A percentile compares a stretch with the other conserved stretches of the same genome.
Conservation (phyloP, 1,140 invertebrate species). For the Bemisia tabaci region DNA sequence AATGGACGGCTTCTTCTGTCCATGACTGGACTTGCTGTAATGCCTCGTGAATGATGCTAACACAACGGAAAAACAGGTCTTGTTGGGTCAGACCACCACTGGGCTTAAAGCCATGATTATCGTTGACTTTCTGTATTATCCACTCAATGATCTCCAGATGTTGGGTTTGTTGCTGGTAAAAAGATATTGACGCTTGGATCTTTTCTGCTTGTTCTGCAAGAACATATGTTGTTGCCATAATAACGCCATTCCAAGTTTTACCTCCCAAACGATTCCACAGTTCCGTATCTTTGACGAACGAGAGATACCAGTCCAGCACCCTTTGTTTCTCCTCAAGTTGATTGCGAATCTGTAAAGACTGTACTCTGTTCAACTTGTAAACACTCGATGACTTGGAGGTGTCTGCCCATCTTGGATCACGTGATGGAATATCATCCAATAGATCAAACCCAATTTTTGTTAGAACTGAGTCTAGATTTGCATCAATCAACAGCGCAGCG, state of each 20-base stretch:
- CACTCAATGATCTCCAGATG: slow-evolving; percentile 35
- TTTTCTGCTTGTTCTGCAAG: slow-evolving; percentile 59
- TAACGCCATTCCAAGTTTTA: slow-evolving; percentile 39
- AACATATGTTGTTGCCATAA: slow-evolving; percentile 48
- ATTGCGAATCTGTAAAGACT: slow-evolving; percentile 61
- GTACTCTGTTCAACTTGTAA: slow-evolving; percentile 2
- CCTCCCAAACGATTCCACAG: slow-evolving; percentile 55
- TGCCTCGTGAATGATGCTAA: slow-evolving; percentile 31
- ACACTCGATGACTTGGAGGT: slow-evolving; percentile 13
- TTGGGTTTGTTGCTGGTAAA: slow-evolving; percentile 45
- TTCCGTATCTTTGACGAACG: slow-evolving; percentile 60
- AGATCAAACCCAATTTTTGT: slow-evolving; percentile 59
- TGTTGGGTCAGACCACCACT: slow-evolving; percentile 43
- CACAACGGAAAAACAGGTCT: slow-evolving; percentile 45
- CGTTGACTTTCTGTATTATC: slow-evolving; percentile 43
- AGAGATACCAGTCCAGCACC: slow-evolving; percentile 53
- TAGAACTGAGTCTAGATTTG: slow-evolving; percentile 48
- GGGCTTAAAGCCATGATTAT: slow-evolving; percentile 31
- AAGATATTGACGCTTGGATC: slow-evolving; percentile 52
- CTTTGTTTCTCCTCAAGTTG: slow-evolving; percentile 76
- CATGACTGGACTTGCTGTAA: slow-evolving; percentile 38
- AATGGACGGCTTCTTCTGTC: slow-evolving; percentile 38
- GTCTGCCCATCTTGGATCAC: slow-evolving; percentile 70
- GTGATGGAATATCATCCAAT: slow-evolving; percentile 73
- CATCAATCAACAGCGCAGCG: slow-evolving; percentile 38